Evolutionary conservation across 2,888 invertebrate species (phyloP), one percentile per base, ranked within the genome.

Genomic region (Zelleria hepariella): DNA sequence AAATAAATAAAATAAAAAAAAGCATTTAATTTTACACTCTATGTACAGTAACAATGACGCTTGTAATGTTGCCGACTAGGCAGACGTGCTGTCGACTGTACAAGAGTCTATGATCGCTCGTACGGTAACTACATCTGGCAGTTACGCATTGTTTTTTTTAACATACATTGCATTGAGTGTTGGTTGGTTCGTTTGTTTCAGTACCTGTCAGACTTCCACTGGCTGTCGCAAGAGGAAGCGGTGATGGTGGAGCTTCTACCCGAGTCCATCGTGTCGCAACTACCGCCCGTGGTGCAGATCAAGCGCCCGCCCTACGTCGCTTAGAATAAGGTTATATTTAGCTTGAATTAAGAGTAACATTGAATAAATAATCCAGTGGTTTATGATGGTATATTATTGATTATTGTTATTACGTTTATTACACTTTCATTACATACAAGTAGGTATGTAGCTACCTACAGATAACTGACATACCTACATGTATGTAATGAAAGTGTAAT

Each of bases 201-300:
- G 95, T 95, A 95, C 74, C 81, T 96, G 67, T 91, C 94, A 6
- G 92, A 93, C 65, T 89, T 95, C 63, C 92, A 92, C 62, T 93
- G 93, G 90, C 69, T 96, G 10, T 89, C 87, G 32, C 77, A 89
- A 1, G 91, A 93, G 62, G 95, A 95, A 82, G 86, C 96, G 67
- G 92, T 96, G 5, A 91, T 93, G 1, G 90, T 97, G 26, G 95
- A 96, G 78, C 90, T 95, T 1, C 92, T 93, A 68, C 94, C 95
- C 0, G 84, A 92, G 56, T 90, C 92, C 60, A 88, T 96, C 51
- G 82, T 92, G 6, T 91, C 93, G 57, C 91, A 93, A 67, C 80
- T 96, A 59, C 96, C 96, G 10, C 91, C 93, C 5, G 91, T 93
- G 2, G 86, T 94, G 58, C 90, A 72, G 1, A 70, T 68, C 8